Percentiles rank a stretch among this genome's conserved stretches.
Evolutionary conservation across 2,888 invertebrate genomes (phyloP).

Genomic region (Orthonevra nobilis): DNA sequence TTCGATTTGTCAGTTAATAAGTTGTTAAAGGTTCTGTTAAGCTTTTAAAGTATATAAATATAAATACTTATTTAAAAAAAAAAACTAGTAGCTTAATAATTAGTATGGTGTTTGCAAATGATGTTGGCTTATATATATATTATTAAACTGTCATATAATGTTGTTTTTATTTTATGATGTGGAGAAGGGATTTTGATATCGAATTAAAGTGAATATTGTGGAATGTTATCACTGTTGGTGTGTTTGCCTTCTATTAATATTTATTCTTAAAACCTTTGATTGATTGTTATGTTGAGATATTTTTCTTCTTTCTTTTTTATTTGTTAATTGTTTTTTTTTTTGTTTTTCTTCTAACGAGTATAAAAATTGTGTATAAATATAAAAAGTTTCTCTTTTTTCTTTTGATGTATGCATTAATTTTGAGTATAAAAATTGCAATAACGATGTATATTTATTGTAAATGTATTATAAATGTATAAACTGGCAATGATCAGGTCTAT

Average conservation of each 20-base stretch:
- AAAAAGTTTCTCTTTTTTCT: conserved; percentile 46
- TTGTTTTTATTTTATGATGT: conserved; percentile 6
- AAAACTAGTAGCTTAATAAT: conserved; percentile 54
- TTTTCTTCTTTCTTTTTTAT: no score
- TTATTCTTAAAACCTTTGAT: conserved; percentile 24
- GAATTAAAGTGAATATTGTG: conserved; percentile 39
- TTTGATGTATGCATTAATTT: conserved; percentile 48
- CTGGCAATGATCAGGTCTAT: conserved; percentile 67
- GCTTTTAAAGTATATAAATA: conserved; percentile 57
- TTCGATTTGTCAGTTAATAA: conserved; percentile 1
- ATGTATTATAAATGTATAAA: conserved; percentile 63
- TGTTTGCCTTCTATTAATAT: conserved; percentile 11
- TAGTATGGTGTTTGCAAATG: conserved; percentile 52
- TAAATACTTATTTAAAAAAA: conserved; percentile 63
- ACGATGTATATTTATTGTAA: conserved; percentile 42
- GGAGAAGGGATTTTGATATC: conserved; percentile 28
- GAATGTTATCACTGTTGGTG: conserved; percentile 59
- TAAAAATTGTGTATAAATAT: conserved; percentile 67
- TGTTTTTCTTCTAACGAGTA: conserved; percentile 42
- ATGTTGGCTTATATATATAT: conserved; percentile 45
- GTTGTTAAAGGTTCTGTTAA: conserved; percentile 43
- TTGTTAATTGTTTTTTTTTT: no score
- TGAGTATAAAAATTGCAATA: conserved; percentile 57
- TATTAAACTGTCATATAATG: conserved; percentile 47
- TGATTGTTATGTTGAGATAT: conserved; percentile 50